Conservation (phyloP, 2,113 vertebrate species). For the Oreochromis tanganicae region DNA sequence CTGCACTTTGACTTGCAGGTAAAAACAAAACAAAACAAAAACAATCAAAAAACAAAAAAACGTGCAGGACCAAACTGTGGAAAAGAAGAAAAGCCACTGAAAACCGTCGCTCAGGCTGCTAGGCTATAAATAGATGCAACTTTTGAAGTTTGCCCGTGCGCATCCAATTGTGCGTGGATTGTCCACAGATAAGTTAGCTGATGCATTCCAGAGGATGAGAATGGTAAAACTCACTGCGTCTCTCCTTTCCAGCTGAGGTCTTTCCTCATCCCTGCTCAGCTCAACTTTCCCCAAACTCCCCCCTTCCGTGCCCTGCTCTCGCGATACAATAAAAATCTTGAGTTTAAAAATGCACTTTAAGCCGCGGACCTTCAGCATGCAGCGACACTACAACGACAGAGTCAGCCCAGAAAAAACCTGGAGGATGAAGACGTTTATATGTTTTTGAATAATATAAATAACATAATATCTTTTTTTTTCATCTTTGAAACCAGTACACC, state of each 20-base stretch:
- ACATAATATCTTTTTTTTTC: neutral
- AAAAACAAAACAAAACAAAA: neutral
- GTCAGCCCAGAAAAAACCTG: neutral
- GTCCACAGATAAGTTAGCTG: constrained; percentile 51
- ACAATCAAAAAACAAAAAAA: neutral
- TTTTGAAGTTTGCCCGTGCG: constrained; percentile 29
- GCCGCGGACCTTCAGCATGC: neutral
- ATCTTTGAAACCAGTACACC: neutral
- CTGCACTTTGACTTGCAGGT: constrained; percentile 32
- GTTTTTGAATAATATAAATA: neutral
- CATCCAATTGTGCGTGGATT: constrained; percentile 50
- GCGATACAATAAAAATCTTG: constrained; percentile 61
- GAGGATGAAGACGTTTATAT: neutral
- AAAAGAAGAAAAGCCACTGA: constrained; percentile 23
- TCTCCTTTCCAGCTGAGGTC: constrained; percentile 41
- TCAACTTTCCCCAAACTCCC: constrained; percentile 42
- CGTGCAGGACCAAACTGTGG: constrained; percentile 14
- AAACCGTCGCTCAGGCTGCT: constrained; percentile 20
- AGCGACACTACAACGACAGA: neutral
- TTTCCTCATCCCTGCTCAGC: constrained; percentile 63
- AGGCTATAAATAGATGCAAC: constrained; percentile 41
- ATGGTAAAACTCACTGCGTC: constrained; percentile 36
- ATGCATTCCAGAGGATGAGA: constrained; percentile 67
- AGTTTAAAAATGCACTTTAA: constrained; percentile 28
- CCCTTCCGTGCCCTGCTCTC: constrained; percentile 44